Evolutionary conservation across 2,888 invertebrate genomes (phyloP), one percentile per base, ranked within the genome.

Genomic region (Andrena hattorfiana): DNA sequence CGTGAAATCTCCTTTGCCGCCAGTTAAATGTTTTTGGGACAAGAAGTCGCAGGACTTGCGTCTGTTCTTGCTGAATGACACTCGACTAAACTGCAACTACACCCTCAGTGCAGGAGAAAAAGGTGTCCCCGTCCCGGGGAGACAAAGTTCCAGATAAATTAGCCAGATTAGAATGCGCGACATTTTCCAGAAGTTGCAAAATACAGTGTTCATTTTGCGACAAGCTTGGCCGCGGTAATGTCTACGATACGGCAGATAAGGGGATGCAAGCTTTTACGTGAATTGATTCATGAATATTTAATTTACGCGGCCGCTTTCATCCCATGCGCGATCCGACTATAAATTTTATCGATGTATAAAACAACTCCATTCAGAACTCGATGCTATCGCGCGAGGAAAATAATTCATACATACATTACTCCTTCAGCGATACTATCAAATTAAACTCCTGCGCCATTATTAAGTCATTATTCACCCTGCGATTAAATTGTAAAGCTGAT

Each of bases 221-320:
- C 74, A 67, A 62, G 42, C 71, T 71, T 49, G 32, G 6, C 26
- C n/a, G 26, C 30, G 56, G 64, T 30, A 62, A 69, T 63, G 20
- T 62, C 54, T 56, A 49, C 54, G 63, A 70, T 67, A 54, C 64
- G 54, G 51, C 70, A 70, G 79, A 84, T 84, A 80, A 84, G 84
- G 13, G 4, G 51, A 66, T 26, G 56, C 70, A 63, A 73, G 66
- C 76, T 84, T 64, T 76, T 62, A 73, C 42, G 69, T 26, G 62
- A 73, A 76, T 83, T 83, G 80, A 84, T 77, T 75, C 76, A 79
- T 84, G 73, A 80, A 84, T 79, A 84, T 76, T 64, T 79, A 51
- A 84, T 76, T 73, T 20, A 16, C 23, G 66, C 10, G n/a, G 30
- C 62, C 60, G n/a, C 56, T 70, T 10, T 35, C 30, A 8, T 20